phyloP scores from a whole-genome alignment of 2,797 vertebrate genomes.

The Poecile montanus region DNA sequence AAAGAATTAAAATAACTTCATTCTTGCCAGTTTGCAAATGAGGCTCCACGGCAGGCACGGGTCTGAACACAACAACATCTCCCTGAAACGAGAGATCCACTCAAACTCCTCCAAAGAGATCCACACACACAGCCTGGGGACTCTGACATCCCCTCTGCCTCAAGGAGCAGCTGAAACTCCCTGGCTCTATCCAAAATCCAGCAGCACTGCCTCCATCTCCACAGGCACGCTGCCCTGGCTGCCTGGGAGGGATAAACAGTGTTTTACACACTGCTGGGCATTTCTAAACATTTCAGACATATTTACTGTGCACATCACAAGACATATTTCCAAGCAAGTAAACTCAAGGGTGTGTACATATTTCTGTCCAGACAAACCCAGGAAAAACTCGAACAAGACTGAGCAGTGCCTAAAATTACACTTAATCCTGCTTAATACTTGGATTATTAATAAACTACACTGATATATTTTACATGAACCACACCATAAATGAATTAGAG shows the following conservation, averaged over 20 bases:
- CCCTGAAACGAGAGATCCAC: background rate
- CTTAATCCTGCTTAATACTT: background rate
- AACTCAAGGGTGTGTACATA: background rate
- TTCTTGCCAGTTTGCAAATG: background rate
- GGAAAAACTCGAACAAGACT: background rate
- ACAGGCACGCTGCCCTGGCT: background rate
- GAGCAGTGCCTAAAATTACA: background rate
- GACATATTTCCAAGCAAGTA: background rate
- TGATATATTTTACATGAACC: background rate
- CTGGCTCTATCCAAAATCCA: too few relatives aligned
- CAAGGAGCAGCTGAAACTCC: too few relatives aligned
- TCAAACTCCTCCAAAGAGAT: background rate
- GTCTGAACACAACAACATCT: background rate
- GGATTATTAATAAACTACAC: background rate
- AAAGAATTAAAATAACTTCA: constrained; percentile 1
- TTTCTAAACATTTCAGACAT: background rate
- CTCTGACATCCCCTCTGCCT: background rate
- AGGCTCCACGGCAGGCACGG: background rate
- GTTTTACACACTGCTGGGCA: fast-evolving
- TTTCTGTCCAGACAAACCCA: background rate
- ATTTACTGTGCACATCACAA: background rate
- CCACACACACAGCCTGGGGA: background rate
- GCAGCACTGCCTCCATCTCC: background rate
- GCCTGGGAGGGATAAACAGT: background rate
- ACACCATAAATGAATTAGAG: background rate